Base-by-base conservation (phyloP, 2,888 invertebrate genomes). In the Amblyjoppa fuscipennis region DNA sequence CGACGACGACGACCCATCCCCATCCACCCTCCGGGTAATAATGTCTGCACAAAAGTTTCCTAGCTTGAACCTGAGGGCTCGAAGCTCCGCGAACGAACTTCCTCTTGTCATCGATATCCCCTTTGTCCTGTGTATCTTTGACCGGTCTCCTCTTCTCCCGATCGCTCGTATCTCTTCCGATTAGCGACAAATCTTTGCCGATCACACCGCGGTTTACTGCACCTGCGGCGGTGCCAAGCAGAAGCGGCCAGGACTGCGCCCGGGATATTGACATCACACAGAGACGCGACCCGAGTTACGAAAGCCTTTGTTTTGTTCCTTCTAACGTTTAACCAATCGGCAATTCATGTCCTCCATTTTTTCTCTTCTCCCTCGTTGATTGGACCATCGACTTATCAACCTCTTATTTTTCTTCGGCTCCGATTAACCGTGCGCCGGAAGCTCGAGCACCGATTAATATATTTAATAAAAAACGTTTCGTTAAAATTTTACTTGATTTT, bases 21-120 rank as follows among this genome's bases (percentile, higher is more conserved):
- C 98, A 98, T 16, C 97, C 97, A 3, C 97, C 97, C 94, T 98
- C 98, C 3, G 98, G 97, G 94, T 98, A 98, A 94, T 98, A 97
- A 90, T 98, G 97, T 49, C 97, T 95, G 81, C 96, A 96, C 68
- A 97, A 95, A 68, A 96, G 95, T 75, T 96, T 95, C 11, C 96
- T 95, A 0, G 96, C 96, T 64, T 96, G 96, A 61, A 96, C 95
- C 86, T 96, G 95, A 70, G 95, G 68, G 91, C 91, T 84, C 45
- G 86, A 66, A 31, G 70, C 78, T 49, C 74, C 81, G 28, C 66
- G 77, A 7, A 28, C n/a, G 41, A 61, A 38, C 45, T 74, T 70
- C 6, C 51, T 69, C n/a, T 53, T n/a, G 0, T 25, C 66, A 51
- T 83, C 86, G 69, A 61, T 74, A 53, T 74, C 61, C 4, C 28